Conservation (phyloP, 2,797 vertebrate species). For the Hemitrygon akajei region DNA sequence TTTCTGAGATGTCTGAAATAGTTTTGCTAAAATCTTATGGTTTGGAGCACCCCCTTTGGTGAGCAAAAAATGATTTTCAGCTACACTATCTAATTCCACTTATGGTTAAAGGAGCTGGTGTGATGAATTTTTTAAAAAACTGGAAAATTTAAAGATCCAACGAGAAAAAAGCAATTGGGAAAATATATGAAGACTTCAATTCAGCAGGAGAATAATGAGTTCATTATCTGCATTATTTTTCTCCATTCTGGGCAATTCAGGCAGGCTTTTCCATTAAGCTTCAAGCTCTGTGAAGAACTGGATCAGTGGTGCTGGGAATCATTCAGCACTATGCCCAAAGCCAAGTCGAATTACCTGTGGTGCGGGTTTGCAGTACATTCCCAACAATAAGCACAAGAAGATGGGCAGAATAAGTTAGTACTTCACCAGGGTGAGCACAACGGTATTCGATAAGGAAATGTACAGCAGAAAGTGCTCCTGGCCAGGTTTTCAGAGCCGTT, state of each 20-base stretch:
- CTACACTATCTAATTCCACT: too few species aligned
- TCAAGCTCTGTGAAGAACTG: too few species aligned
- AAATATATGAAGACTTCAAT: background rate
- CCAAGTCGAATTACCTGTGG: background rate
- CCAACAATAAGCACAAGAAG: background rate
- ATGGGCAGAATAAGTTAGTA: background rate
- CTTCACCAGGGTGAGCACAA: background rate
- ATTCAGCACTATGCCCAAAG: too few species aligned
- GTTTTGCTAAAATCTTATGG: background rate
- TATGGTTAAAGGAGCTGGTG: too few species aligned
- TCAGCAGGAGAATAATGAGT: background rate
- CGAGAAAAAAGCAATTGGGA: background rate
- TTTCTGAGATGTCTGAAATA: background rate
- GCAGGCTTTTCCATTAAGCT: too few species aligned
- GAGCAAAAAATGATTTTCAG: background rate
- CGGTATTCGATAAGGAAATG: background rate
- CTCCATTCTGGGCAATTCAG: background rate
- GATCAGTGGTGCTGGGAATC: too few species aligned
- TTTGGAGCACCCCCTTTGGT: background rate
- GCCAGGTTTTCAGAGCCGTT: background rate
- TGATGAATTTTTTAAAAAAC: background rate
- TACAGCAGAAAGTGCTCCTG: background rate
- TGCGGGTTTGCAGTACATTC: background rate
- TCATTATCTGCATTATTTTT: background rate
- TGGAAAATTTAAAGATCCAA: background rate